These are phyloP conservation scores for Andrena bicolor DNA, from an alignment of 2,888 invertebrate species.

Conservation along the genomic window DNA sequence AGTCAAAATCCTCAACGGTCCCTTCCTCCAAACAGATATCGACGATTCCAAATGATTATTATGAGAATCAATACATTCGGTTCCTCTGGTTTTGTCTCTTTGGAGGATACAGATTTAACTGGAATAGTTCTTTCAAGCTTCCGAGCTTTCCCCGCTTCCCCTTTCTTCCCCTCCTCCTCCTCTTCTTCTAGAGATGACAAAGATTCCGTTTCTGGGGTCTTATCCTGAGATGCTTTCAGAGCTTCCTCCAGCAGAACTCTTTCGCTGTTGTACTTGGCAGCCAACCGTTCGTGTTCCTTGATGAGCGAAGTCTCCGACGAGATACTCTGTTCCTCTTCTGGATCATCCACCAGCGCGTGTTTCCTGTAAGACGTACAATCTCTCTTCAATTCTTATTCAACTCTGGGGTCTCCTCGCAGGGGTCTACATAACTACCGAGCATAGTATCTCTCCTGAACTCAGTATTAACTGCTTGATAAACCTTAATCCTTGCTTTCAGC, in stretches of 20 bases:
- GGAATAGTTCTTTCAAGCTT: conserved; percentile 41
- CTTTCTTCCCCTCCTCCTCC: conserved; percentile 21
- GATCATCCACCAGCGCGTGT: conserved; percentile 71
- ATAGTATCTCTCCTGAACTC: background rate
- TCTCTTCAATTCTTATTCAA: background rate
- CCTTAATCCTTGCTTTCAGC: too few relatives aligned
- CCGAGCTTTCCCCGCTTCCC: conserved; percentile 2
- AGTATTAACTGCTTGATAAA: background rate
- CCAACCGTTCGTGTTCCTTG: conserved; percentile 81
- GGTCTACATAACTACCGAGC: background rate
- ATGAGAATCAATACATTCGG: conserved; percentile 66
- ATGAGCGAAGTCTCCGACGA: conserved; percentile 53
- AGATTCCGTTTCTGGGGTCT: conserved; percentile 36
- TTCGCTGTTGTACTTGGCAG: conserved; percentile 82
- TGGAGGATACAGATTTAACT: conserved; percentile 55
- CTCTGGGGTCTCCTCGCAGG: too few relatives aligned
- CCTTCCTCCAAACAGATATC: background rate
- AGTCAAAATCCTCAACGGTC: background rate
- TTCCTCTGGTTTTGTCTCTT: conserved; percentile 70
- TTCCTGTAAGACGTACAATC: conserved; percentile 59
- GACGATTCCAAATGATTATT: background rate
- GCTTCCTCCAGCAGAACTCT: conserved; percentile 81
- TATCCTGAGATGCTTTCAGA: conserved; percentile 73
- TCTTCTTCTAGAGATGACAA: conserved; percentile 17
- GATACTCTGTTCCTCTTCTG: conserved; percentile 61